Evolutionary conservation across 2,888 invertebrate species (phyloP).

Genomic region (Zelleria hepariella): DNA sequence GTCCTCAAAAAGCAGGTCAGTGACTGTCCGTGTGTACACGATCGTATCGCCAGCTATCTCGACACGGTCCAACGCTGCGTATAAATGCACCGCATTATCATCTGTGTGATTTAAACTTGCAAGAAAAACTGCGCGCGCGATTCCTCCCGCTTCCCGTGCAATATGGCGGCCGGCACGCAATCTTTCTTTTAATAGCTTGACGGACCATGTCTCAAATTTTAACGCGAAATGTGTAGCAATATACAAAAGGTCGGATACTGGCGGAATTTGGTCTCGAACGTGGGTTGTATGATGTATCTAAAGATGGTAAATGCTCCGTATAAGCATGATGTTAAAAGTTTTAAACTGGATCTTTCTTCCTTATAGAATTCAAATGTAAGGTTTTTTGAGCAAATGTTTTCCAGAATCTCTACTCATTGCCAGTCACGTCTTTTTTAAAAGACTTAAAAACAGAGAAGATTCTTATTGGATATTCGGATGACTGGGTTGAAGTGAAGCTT

Average conservation of each 20-base stretch:
- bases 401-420: neutral
- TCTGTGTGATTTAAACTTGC: conserved; percentile 3
- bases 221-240: too few species aligned
- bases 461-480: neutral
- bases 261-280: too few species aligned
- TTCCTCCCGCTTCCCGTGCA: conserved; percentile 2
- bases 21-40: conserved; percentile 4
- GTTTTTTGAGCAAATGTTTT: too few species aligned
- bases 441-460: too few species aligned
- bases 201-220: neutral
- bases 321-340: too few species aligned
- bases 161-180: conserved; percentile 2
- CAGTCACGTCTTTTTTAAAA: neutral
- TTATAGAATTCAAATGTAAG: too few species aligned
- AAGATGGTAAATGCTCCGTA: too few species aligned
- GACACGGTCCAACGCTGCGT: conserved; percentile 5
- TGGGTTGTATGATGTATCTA: neutral
- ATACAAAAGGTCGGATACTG: too few species aligned
- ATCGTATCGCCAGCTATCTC: conserved; percentile 7
- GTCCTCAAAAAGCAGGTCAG: conserved; percentile 92
- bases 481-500: neutral
- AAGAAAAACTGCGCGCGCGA: neutral
- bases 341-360: too few species aligned
- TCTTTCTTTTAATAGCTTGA: conserved; percentile 2
- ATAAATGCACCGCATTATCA: conserved; percentile 3